Base-by-base conservation (phyloP, 2,113 vertebrate species). In the Serinus canaria region DNA sequence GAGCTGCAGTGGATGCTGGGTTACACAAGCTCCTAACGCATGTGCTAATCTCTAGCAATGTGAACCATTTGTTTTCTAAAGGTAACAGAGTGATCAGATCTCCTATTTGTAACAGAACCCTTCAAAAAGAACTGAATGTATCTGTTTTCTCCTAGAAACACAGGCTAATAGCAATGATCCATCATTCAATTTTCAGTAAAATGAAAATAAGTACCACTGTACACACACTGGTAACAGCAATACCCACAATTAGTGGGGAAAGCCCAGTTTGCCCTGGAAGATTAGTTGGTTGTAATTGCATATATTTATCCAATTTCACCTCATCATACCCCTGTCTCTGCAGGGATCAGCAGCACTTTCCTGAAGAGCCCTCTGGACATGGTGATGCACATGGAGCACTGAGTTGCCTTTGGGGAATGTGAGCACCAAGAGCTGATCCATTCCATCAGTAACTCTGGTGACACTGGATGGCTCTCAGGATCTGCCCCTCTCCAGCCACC, bases 251-350 rank as follows among this genome's bases (percentile, higher is more conserved):
- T 91, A 46, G 44, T 8, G 6, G 18, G 66, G 11, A 81, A 94
- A 87, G 64, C 41, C 47, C 87, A n/a, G 33, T 49, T 72, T 76
- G 66, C 70, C 50, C 55, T 80, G 46, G 83, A 96, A 49, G 53
- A 69, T 53, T 15, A 46, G 11, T 37, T 79, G 74, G 13, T 46
- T 92, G 12, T 73, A 95, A 87, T 68, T 84, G 82, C 69, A 56
- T 46, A 1, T 22, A 94, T 90, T 91, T 81, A 49, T 47, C 43
- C 88, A 87, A 89, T 87, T 96, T 77, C 66, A 79, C 37, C 70
- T 87, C 76, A 39, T 68, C 77, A 58, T 37, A 15, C 17, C 60
- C 81, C 80, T 93, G 69, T 44, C 67, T 49, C 22, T 49, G 50
- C 20, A 6, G 43, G 16, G 22, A 43, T 22, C 58, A 72, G 81